These are phyloP conservation scores for Chunga burmeisteri DNA, from an alignment of 2,113 vertebrate genomes.

Conservation along the genomic window DNA sequence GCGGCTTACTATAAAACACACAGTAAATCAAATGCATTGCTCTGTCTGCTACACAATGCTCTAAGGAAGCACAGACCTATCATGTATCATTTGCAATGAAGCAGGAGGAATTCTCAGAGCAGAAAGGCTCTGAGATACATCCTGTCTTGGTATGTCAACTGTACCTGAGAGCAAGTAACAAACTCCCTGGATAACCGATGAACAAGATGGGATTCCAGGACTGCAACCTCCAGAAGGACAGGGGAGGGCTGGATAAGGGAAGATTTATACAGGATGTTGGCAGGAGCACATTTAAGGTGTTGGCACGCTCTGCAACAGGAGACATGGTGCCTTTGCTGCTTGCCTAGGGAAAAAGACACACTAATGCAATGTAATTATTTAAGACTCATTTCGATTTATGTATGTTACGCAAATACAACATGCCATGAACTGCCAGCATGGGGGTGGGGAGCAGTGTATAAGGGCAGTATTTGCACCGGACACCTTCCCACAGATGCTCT, in stretches of 20 bases:
- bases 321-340: background rate
- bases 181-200: background rate
- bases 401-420: background rate
- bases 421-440: background rate
- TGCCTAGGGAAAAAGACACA: background rate
- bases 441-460: background rate
- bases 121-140: background rate
- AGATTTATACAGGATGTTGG: background rate
- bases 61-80: background rate
- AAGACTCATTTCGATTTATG: background rate
- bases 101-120: background rate
- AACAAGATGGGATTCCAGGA: background rate
- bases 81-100: background rate
- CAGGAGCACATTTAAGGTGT: background rate
- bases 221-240: background rate
- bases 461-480: background rate
- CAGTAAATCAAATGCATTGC: background rate
- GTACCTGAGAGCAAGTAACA: background rate
- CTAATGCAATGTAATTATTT: background rate
- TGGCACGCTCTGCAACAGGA: background rate
- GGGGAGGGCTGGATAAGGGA: background rate
- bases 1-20: background rate
- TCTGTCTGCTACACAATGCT: accelerated
- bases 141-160: background rate
- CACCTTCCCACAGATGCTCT: background rate